Base-by-base conservation (phyloP, 2,113 vertebrate species). In the Oceanites oceanicus region DNA sequence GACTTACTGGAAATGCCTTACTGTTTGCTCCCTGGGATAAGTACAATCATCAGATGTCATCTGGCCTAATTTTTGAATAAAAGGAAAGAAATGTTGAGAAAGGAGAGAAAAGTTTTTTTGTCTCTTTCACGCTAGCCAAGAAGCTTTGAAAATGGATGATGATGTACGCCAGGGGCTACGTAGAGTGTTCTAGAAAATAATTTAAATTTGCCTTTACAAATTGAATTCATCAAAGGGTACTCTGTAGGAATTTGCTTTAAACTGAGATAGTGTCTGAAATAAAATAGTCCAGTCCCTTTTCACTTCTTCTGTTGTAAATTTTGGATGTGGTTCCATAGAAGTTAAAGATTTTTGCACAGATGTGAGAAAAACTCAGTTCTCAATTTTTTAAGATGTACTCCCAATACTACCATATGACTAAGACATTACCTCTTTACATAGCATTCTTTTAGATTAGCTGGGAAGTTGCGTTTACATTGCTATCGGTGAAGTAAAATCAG, bases 121-220 rank as follows among this genome's bases (percentile, higher is more conserved):
- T 91, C 91, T 79, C 59, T 62, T 74, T 61, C 40, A 12, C 86
- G 56, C 87, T 58, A 58, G 72, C 72, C 82, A 82, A 62, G 86
- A 71, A 84, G 72, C 87, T 88, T 88, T 88, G 86, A 80, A 94
- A 89, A 77, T 47, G 47, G 71, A 40, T 81, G 90, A 34, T 65
- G 65, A 47, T 70, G 95, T 94, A 32, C 0, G 3, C 87, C 61
- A 56, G 92, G 50, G 86, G 71, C 82, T 90, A 3, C 45, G 55
- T 34, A 61, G 92, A 63, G 55, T 50, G 50, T 79, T 88, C 92
- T 90, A 93, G 90, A 87, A 86, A 92, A 89, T 74, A 55, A 50
- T 84, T 75, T 59, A 66, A 61, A 84, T 90, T 93, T 81, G 74
- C 56, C 82, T 92, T 90, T 81, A 26, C 59, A 36, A 63, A 82